Evolutionary conservation across 2,113 vertebrate species (phyloP).

Genomic region (Poeciliopsis turrubarensis): DNA sequence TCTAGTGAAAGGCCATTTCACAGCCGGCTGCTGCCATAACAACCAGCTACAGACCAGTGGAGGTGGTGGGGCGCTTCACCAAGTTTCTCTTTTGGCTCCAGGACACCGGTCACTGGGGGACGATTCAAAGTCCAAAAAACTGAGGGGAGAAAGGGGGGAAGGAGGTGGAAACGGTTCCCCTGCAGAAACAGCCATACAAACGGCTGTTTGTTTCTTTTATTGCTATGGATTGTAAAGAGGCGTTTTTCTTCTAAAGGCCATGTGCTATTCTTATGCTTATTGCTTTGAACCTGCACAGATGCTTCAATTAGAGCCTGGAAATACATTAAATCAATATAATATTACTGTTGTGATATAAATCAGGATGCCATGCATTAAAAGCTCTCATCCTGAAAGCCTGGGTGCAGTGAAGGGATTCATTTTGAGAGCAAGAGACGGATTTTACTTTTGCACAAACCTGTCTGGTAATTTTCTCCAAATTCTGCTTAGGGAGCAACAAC

Average conservation of each 20-base stretch:
- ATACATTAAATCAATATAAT: slow-evolving; percentile 4
- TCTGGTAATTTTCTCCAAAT: background rate
- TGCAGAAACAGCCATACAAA: slow-evolving; percentile 20
- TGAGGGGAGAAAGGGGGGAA: background rate
- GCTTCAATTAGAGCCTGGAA: background rate
- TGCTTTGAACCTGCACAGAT: slow-evolving; percentile 25
- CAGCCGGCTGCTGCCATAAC: slow-evolving; percentile 77
- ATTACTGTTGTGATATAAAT: slow-evolving; percentile 3
- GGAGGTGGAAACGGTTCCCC: slow-evolving; percentile 24
- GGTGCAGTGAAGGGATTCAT: background rate
- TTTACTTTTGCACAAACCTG: background rate
- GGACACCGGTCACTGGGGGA: slow-evolving; percentile 39
- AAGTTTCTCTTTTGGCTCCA: slow-evolving; percentile 69
- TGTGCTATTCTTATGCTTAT: background rate
- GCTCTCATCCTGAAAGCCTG: background rate
- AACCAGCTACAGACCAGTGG: slow-evolving; percentile 67
- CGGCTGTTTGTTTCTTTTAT: slow-evolving; percentile 36
- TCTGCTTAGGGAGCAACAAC: background rate
- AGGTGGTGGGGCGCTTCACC: slow-evolving; percentile 68
- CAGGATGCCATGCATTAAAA: background rate
- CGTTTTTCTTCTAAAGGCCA: background rate
- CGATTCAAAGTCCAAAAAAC: slow-evolving; percentile 11
- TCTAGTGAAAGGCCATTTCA: slow-evolving; percentile 77
- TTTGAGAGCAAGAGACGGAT: background rate
- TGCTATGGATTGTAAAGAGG: slow-evolving; percentile 22